Percentiles rank a stretch among this genome's conserved stretches.
These are phyloP conservation scores for Dynastes grantii DNA, from an alignment of 2,888 invertebrate species.

Conservation along the genomic window DNA sequence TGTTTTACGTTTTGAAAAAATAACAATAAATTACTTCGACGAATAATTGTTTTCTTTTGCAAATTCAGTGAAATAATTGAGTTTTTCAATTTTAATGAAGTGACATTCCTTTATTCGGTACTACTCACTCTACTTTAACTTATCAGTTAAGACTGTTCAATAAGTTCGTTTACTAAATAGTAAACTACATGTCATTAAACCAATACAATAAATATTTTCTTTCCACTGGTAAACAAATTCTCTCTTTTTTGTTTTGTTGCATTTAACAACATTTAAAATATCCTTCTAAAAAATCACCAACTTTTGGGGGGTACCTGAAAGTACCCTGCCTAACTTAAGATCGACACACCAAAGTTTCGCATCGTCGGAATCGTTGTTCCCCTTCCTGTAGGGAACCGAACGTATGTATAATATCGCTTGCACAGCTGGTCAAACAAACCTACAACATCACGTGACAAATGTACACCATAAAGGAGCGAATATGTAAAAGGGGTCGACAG, in stretches of 20 bases:
- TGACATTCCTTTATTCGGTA: no score
- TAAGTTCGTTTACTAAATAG: no score
- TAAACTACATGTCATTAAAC: no score
- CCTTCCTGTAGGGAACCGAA: background rate
- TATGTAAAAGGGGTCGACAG: constrained; percentile 32
- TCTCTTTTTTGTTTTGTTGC: background rate
- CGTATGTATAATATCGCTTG: constrained; percentile 43
- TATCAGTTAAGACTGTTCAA: no score
- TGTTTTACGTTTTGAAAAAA: no score
- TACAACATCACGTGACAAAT: constrained; percentile 42
- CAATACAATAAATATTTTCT: no score
- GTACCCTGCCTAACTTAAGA: constrained; percentile 10
- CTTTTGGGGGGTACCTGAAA: background rate
- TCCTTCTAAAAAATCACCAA: background rate
- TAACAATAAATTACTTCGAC: no score
- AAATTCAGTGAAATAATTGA: no score
- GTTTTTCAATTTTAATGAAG: no score
- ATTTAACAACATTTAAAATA: constrained; percentile 16
- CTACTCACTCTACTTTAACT: no score
- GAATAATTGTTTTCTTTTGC: no score
- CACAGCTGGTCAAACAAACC: constrained; percentile 48
- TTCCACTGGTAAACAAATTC: no score
- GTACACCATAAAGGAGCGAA: constrained; percentile 38
- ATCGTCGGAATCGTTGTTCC: background rate
- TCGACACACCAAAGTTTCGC: background rate